Evolutionary conservation across 2,797 vertebrate genomes (phyloP).

Genomic region (Myotis pilosus): DNA sequence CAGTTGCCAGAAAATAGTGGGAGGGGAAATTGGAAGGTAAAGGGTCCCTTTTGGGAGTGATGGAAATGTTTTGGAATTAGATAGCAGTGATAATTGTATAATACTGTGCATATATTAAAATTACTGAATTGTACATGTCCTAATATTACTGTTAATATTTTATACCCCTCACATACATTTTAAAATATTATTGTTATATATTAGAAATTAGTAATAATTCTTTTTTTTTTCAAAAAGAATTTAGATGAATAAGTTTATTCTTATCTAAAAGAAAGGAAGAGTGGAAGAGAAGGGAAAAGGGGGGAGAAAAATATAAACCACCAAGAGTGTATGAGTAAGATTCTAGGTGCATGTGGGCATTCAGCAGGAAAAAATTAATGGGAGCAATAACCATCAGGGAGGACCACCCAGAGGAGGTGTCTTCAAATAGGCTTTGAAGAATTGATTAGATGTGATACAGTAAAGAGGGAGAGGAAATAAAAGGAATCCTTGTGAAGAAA

Average conservation of each 20-base stretch:
- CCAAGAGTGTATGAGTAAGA: neutral
- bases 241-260: neutral
- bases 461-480: neutral
- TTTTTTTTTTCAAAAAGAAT: neutral
- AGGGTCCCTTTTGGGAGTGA: neutral
- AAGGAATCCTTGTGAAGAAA: neutral
- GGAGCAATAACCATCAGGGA: neutral
- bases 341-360: neutral
- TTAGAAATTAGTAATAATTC: neutral
- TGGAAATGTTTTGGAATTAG: neutral
- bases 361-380: neutral
- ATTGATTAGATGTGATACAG: neutral
- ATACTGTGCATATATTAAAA: neutral
- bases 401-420: neutral
- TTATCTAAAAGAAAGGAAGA: neutral
- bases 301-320: neutral
- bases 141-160: neutral
- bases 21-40: neutral
- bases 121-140: neutral
- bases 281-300: neutral
- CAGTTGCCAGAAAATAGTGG: neutral
- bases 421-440: neutral
- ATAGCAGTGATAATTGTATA: neutral
- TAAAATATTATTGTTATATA: neutral
- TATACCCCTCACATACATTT: neutral